These are phyloP conservation scores for Catajapyx aquilonaris DNA, from an alignment of 1,140 invertebrate genomes.

Conservation along the genomic window DNA sequence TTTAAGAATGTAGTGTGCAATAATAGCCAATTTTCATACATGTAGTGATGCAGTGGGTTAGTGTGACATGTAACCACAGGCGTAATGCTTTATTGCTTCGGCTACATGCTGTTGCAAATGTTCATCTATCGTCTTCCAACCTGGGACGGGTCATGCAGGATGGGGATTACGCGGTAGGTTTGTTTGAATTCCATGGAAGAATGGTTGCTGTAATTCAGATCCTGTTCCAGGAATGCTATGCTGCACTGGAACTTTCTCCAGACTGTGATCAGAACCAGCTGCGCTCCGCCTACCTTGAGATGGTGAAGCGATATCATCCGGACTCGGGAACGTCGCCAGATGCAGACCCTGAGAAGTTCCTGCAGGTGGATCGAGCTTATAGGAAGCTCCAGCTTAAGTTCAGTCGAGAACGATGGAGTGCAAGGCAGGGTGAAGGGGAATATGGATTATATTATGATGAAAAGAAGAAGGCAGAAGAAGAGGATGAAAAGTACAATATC, in stretches of 20 bases:
- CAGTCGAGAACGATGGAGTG: slow-evolving; percentile 15
- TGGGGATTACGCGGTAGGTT: too few relatives aligned
- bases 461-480: slow-evolving; percentile 24
- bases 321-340: slow-evolving; percentile 38
- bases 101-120: not conserved
- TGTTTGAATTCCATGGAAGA: not conserved
- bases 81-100: not conserved
- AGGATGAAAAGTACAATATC: slow-evolving; percentile 16
- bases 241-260: slow-evolving; percentile 36
- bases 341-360: slow-evolving; percentile 46
- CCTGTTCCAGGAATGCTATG: slow-evolving; percentile 35
- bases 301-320: slow-evolving; percentile 63
- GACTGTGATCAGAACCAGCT: slow-evolving; percentile 47
- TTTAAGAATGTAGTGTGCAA: too few relatives aligned
- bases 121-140: not conserved
- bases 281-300: slow-evolving; percentile 41
- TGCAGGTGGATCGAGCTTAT: slow-evolving; percentile 33
- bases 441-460: slow-evolving; percentile 23
- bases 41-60: not conserved
- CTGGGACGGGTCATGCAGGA: too few relatives aligned
- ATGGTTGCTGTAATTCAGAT: not conserved
- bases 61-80: not conserved
- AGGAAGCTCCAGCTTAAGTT: slow-evolving; percentile 24
- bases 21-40: too few relatives aligned
- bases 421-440: slow-evolving; percentile 17